phyloP scores from a whole-genome alignment of 2,888 invertebrate species.

The Acrocera orbiculus region DNA sequence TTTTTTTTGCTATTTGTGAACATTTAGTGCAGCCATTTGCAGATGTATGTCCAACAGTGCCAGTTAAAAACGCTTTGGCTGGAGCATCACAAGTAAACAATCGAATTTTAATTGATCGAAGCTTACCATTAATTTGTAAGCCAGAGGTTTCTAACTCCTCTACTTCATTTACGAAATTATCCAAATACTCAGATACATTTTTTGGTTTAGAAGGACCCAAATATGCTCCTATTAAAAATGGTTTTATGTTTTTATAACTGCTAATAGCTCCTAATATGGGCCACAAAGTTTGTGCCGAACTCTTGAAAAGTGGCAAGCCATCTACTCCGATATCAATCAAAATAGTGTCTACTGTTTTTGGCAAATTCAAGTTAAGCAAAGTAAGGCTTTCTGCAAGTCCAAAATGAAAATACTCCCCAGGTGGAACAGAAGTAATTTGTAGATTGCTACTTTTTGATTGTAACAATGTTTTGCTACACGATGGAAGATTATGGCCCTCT shows the following conservation, averaged over 20 bases:
- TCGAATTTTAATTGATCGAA: background rate
- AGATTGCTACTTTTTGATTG: background rate
- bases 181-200: conserved; percentile 2
- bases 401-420: background rate
- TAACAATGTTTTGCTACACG: background rate
- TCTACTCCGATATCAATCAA: conserved; percentile 1
- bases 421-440: background rate
- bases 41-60: conserved; percentile 4
- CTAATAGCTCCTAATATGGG: conserved; percentile 6
- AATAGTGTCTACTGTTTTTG: background rate
- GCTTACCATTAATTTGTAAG: background rate
- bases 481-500: too few relatives aligned
- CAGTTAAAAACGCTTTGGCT: conserved; percentile 4
- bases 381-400: background rate
- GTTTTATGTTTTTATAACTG: background rate
- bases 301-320: conserved; percentile 3
- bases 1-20: conserved; percentile 2
- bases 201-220: background rate
- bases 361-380: background rate
- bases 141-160: background rate
- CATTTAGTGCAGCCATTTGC: conserved; percentile 7
- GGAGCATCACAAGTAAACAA: conserved; percentile 4
- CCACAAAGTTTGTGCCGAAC: conserved; percentile 4
- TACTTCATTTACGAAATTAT: conserved; percentile 3
- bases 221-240: conserved; percentile 1